phyloP scores from a whole-genome alignment of 2,113 vertebrate genomes.

The Charadrius vociferus region DNA sequence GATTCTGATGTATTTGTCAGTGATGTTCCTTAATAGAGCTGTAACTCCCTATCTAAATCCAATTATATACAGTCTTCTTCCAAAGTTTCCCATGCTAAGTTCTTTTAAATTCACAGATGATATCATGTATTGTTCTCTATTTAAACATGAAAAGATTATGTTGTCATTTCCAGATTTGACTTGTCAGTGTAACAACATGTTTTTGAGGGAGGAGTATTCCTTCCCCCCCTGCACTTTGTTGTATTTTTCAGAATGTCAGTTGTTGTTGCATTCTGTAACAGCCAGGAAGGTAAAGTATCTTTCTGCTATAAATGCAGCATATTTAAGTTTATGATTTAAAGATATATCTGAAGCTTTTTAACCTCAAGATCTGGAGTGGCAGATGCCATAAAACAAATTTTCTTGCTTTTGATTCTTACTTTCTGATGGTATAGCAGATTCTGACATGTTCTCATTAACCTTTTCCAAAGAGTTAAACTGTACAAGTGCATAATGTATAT shows the following conservation, averaged over 20 bases:
- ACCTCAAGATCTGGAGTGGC: constrained; percentile 65
- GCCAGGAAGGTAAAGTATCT: constrained; percentile 58
- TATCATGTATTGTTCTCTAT: constrained; percentile 59
- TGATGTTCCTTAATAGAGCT: not conserved
- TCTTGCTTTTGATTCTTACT: constrained; percentile 41
- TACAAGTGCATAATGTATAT: constrained; percentile 66
- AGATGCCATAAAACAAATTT: constrained; percentile 64
- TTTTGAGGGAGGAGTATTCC: constrained; percentile 54
- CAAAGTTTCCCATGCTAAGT: constrained; percentile 15
- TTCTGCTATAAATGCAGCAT: constrained; percentile 32
- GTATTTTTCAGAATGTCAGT: constrained; percentile 60
- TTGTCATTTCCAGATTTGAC: constrained; percentile 60
- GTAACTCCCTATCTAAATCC: not conserved
- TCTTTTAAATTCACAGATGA: constrained; percentile 53
- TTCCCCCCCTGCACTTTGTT: constrained; percentile 31
- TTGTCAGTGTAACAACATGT: constrained; percentile 57
- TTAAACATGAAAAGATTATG: constrained; percentile 55
- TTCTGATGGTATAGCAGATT: constrained; percentile 62
- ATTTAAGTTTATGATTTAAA: constrained; percentile 60
- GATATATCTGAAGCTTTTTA: constrained; percentile 60
- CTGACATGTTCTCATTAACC: constrained; percentile 71
- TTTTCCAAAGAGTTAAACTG: constrained; percentile 64
- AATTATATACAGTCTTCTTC: not conserved
- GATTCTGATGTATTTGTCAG: not conserved
- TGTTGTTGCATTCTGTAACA: constrained; percentile 48